A percentile compares a stretch with the other conserved stretches of the same genome.
Evolutionary conservation across 1,140 invertebrate species (phyloP).

Genomic region (Platyura marginata): DNA sequence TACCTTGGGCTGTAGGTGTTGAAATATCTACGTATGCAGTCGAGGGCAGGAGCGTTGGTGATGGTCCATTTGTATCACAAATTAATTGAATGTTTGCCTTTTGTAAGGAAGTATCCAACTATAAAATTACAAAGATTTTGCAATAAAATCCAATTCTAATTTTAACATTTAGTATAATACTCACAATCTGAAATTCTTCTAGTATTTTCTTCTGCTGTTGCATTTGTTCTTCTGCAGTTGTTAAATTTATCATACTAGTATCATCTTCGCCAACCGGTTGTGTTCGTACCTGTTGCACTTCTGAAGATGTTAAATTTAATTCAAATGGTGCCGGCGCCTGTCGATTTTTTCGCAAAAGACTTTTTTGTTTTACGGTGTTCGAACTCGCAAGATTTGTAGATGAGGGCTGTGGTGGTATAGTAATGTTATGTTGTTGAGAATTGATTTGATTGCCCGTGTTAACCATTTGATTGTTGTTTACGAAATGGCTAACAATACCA

Average conservation of each 20-base stretch:
- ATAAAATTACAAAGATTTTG: too few species aligned
- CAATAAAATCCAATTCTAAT: too few species aligned
- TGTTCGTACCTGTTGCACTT: conserved; percentile 15
- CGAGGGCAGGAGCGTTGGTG: conserved; percentile 10
- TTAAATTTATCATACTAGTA: not conserved
- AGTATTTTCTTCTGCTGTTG: conserved; percentile 1
- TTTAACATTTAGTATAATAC: not conserved
- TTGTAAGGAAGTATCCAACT: conserved; percentile 3
- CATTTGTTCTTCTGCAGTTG: not conserved
- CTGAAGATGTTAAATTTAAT: conserved; percentile 6
- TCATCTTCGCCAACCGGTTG: conserved; percentile 19
- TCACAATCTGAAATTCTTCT: conserved; percentile 3
- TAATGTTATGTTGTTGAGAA: not conserved
- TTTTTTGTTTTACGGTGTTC: conserved; percentile 4
- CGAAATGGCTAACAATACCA: conserved; percentile 1
- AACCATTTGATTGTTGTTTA: not conserved
- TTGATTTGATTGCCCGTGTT: not conserved
- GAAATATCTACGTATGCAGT: conserved; percentile 9
- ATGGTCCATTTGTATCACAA: conserved; percentile 4
- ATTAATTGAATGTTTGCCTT: conserved; percentile 3
- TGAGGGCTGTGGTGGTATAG: not conserved
- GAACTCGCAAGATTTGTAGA: not conserved
- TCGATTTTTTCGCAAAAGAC: conserved; percentile 13
- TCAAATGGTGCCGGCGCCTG: conserved; percentile 11
- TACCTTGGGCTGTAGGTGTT: conserved; percentile 3